These are phyloP conservation scores for Gymnodraco acuticeps DNA, from an alignment of 2,797 vertebrate species.

Conservation along the genomic window DNA sequence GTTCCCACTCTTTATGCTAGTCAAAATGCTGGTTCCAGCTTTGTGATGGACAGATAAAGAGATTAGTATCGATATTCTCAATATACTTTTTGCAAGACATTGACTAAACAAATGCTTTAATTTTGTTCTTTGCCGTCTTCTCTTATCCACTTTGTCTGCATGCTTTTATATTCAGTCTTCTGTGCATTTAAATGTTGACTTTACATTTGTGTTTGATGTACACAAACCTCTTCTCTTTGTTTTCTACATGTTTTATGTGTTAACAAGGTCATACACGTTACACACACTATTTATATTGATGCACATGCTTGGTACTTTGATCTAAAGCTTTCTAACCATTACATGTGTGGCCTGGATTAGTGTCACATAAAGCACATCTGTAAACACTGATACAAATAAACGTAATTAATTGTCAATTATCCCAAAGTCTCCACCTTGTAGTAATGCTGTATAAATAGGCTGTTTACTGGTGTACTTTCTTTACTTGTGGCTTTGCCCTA, in stretches of 20 bases:
- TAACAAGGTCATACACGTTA: too few species aligned
- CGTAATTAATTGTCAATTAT: conserved; percentile 10
- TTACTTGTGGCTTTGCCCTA: conserved; percentile 43
- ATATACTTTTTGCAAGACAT: neutral
- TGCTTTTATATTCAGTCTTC: too few species aligned
- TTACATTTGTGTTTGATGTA: neutral
- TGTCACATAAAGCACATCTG: neutral
- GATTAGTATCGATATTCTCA: neutral
- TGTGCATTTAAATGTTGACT: neutral
- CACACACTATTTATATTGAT: too few species aligned
- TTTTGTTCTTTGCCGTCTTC: too few species aligned
- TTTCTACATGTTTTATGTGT: neutral
- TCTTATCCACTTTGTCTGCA: too few species aligned
- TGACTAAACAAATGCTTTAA: too few species aligned
- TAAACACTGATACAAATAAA: neutral
- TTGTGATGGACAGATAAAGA: neutral
- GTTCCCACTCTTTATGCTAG: neutral
- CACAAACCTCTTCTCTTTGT: neutral
- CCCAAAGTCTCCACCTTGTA: conserved; percentile 5
- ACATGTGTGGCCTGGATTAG: neutral
- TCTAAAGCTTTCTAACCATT: too few species aligned
- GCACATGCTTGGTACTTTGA: too few species aligned
- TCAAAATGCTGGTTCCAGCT: neutral
- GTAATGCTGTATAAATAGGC: conserved; percentile 31
- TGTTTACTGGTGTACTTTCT: conserved; percentile 30